Conservation (phyloP, 1,140 invertebrate species). For the Hyles vespertilio region DNA sequence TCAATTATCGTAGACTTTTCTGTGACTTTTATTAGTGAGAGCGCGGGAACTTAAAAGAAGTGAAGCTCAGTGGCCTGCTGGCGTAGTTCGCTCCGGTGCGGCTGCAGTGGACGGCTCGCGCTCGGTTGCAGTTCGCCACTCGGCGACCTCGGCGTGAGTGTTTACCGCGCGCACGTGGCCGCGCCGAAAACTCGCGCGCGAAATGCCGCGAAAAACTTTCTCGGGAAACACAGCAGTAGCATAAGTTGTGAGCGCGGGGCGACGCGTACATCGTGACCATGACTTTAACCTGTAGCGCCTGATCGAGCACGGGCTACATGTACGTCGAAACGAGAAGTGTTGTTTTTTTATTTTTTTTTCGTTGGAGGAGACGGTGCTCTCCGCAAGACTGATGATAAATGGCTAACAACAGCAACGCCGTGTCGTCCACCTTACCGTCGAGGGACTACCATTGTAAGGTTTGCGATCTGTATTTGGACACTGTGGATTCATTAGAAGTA, state of each 20-base stretch:
- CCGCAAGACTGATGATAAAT: slow-evolving; percentile 70
- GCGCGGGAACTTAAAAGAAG: slow-evolving; percentile 24
- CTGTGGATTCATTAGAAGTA: slow-evolving; percentile 84
- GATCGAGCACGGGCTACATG: slow-evolving; percentile 56
- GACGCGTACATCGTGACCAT: slow-evolving; percentile 43
- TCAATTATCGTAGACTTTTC: background rate
- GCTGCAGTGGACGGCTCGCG: background rate
- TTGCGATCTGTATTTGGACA: slow-evolving; percentile 84
- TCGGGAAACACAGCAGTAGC: slow-evolving; percentile 54
- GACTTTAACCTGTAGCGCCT: slow-evolving; percentile 58
- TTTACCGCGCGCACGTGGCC: slow-evolving; percentile 68
- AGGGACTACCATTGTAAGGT: slow-evolving; percentile 82
- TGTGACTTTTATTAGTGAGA: background rate
- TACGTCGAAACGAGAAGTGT: slow-evolving; percentile 50
- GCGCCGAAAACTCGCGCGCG: slow-evolving; percentile 47
- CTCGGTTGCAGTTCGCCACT: slow-evolving; percentile 10
- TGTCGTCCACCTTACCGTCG: slow-evolving; percentile 66
- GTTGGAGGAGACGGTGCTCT: slow-evolving; percentile 68
- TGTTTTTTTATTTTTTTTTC: slow-evolving; percentile 70
- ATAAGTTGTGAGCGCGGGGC: slow-evolving; percentile 42
- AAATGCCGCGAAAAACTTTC: slow-evolving; percentile 71
- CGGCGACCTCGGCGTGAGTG: slow-evolving; percentile 34
- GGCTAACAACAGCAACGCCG: slow-evolving; percentile 72
- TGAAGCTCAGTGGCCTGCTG: slow-evolving; percentile 13
- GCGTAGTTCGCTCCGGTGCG: background rate